phyloP scores from a whole-genome alignment of 2,113 vertebrate species.

The Burhinus bistriatus region DNA sequence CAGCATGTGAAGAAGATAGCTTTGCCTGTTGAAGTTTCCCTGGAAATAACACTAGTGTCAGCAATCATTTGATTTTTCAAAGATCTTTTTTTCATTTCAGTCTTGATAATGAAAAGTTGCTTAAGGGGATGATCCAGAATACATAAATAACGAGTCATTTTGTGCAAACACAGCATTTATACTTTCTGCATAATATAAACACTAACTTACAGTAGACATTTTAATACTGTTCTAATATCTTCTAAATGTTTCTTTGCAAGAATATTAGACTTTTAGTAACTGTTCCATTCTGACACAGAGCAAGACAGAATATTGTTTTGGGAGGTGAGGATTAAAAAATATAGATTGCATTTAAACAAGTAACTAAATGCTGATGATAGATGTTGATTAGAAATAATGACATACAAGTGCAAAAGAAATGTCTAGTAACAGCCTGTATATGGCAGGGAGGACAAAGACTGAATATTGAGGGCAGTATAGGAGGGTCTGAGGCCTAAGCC shows the following conservation, averaged over 20 bases:
- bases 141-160: background rate
- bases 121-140: slow-evolving; percentile 1
- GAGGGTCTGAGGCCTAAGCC: background rate
- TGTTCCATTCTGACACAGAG: background rate
- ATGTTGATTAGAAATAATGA: background rate
- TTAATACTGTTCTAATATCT: background rate
- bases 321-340: background rate
- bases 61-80: slow-evolving; percentile 14
- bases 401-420: background rate
- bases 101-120: background rate
- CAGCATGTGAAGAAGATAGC: background rate
- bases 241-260: background rate
- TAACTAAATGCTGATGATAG: background rate
- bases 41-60: background rate
- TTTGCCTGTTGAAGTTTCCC: background rate
- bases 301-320: background rate
- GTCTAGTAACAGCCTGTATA: background rate
- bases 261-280: background rate
- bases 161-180: slow-evolving; percentile 4
- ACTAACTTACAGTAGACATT: background rate
- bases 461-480: background rate
- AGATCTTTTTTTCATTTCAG: slow-evolving; percentile 2
- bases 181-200: slow-evolving; percentile 10
- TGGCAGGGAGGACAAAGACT: background rate
- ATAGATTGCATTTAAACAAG: background rate